Base-by-base conservation (phyloP, 2,888 invertebrate genomes). In the Aspidiotus destructor region DNA sequence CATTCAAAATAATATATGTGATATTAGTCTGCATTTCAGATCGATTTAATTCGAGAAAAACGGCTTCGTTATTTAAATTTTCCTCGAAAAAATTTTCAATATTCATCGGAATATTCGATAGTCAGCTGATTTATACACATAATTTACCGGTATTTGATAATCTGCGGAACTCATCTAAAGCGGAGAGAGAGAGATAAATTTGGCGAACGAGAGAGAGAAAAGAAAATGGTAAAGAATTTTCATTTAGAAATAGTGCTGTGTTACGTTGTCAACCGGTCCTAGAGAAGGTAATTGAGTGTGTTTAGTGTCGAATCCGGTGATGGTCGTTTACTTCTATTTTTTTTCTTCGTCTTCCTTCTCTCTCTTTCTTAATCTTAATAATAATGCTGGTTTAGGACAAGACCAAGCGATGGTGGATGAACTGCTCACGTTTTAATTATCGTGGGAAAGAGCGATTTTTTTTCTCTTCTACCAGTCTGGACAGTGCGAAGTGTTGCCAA, bases 231-330 rank as follows among this genome's bases (percentile, higher is more conserved):
- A 5, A 28, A 5, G 28, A 28, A 28, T 28, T 28, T 28, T 28
- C 28, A 28, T 28, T 28, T 28, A 28, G 28, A 28, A 28, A 28
- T 28, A 28, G 48, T 48, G 48, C n/a, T 48, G 48, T 28, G 40
- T 40, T 8, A 58, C 48, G 65, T 55, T 65, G 65, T 65, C 65
- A 65, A 65, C 65, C 65, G 65, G 65, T 65, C 58, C 57, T 55
- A 63, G 53, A 48, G 11, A 13, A 52, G 57, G 48, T 65, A 65
- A 65, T 65, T 65, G 65, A 65, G 65, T 60, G 65, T 65, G 58
- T 57, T 17, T 58, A 48, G 48, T 42, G 55, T 65, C 65, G 60
- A 65, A 65, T 65, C 65, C 65, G 65, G 65, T 58, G 58, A 65
- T 65, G 65, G 65, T 65, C 58, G 65, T 65, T 65, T 58, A 58